A percentile compares a stretch with the other conserved stretches of the same genome.
Conservation (phyloP, 1,140 invertebrate species). For the Mya arenaria region DNA sequence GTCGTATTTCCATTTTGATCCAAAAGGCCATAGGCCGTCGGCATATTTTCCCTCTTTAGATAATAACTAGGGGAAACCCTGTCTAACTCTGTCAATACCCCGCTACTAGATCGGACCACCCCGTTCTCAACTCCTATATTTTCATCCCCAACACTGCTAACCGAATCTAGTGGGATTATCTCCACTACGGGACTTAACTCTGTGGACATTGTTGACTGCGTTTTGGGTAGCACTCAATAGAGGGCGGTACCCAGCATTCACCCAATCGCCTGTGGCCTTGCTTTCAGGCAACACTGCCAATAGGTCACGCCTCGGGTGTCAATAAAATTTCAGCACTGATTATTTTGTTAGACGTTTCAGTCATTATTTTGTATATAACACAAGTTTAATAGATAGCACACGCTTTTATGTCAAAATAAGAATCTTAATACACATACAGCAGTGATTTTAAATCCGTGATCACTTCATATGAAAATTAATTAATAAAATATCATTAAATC, state of each 20-base stretch:
- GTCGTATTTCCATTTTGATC: slow-evolving; percentile 48
- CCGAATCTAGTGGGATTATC: slow-evolving; percentile 21
- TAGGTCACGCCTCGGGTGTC: no score
- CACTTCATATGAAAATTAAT: no score
- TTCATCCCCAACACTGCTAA: slow-evolving; percentile 24
- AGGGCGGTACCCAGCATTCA: slow-evolving; percentile 7
- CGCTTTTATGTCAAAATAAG: no score
- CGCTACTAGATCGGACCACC: slow-evolving; percentile 18
- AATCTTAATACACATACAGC: no score
- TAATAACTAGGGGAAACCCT: slow-evolving; percentile 48
- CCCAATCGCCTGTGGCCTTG: not conserved
- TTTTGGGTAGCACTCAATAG: slow-evolving; percentile 2
- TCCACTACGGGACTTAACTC: slow-evolving; percentile 43
- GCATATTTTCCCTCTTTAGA: slow-evolving; percentile 37
- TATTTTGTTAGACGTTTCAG: no score
- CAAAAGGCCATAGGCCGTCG: slow-evolving; percentile 40
- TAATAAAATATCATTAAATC: no score
- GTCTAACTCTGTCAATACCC: slow-evolving; percentile 47
- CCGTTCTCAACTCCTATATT: slow-evolving; percentile 53
- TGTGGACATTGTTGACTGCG: slow-evolving; percentile 24
- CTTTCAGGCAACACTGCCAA: no score
- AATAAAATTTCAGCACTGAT: no score
- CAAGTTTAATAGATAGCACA: no score
- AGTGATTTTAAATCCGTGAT: no score
- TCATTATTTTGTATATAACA: no score